Conservation (phyloP, 2,113 vertebrate genomes). For the Dasyprocta punctata region DNA sequence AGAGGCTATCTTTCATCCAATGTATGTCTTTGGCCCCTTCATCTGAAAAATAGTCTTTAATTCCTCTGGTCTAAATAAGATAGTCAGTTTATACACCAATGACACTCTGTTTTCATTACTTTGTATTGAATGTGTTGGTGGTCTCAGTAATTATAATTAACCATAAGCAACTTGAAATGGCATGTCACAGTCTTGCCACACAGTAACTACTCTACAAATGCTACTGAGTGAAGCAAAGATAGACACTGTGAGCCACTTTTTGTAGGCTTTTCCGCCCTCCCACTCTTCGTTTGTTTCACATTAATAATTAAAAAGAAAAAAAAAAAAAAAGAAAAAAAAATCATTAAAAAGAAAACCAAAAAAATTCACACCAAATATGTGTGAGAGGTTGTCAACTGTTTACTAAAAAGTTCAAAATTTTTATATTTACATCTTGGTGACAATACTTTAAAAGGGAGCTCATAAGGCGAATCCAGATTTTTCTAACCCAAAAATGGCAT, state of each 20-base stretch:
- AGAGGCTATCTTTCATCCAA: not conserved
- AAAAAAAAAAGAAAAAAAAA: too few relatives aligned
- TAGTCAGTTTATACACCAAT: not conserved
- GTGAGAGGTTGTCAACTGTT: not conserved
- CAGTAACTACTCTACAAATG: not conserved
- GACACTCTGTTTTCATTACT: not conserved
- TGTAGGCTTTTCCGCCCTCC: not conserved
- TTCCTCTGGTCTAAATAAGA: not conserved
- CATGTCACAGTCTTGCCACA: not conserved
- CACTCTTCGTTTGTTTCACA: not conserved
- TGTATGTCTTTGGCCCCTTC: not conserved
- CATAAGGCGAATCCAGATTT: not conserved
- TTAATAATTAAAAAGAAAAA: too few relatives aligned
- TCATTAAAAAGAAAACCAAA: not conserved
- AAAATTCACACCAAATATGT: not conserved
- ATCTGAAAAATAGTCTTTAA: not conserved
- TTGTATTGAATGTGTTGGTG: not conserved
- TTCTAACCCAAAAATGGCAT: not conserved
- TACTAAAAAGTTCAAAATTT: not conserved
- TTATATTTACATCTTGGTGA: not conserved
- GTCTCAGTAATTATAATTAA: not conserved
- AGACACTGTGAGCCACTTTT: not conserved
- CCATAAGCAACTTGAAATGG: not conserved
- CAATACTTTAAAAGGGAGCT: not conserved
- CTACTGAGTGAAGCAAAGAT: not conserved